A percentile compares a stretch with the other conserved stretches of the same genome.
phyloP scores from a whole-genome alignment of 2,113 vertebrate species.

The Dipodomys spectabilis region DNA sequence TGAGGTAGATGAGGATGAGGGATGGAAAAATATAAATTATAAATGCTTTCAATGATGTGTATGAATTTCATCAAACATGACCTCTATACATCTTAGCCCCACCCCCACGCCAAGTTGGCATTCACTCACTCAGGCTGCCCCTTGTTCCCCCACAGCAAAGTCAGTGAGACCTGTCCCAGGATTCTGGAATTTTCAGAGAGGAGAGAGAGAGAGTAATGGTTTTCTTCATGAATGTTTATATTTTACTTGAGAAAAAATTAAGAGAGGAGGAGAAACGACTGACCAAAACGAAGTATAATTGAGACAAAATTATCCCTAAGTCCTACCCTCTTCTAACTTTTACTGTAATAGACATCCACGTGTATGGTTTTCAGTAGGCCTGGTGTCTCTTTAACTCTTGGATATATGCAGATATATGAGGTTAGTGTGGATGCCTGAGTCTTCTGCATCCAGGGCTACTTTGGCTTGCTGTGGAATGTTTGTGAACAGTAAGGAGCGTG shows the following conservation, averaged over 20 bases:
- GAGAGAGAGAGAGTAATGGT: background rate
- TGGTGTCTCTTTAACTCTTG: background rate
- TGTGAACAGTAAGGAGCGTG: background rate
- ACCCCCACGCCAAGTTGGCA: background rate
- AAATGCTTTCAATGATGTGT: background rate
- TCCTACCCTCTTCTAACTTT: background rate
- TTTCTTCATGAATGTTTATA: constrained; percentile 12
- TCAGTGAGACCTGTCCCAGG: background rate
- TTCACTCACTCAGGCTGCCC: background rate
- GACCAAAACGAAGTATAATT: background rate
- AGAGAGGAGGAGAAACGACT: too few species aligned
- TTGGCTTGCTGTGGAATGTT: background rate
- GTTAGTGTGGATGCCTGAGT: rapidly evolving
- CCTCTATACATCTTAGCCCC: background rate
- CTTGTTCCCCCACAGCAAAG: background rate
- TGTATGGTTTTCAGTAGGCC: background rate
- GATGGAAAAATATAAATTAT: background rate
- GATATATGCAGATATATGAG: background rate
- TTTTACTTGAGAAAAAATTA: background rate
- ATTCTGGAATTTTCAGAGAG: constrained; percentile 17
- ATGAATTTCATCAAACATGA: background rate
- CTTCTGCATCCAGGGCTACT: background rate
- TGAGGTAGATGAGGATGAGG: background rate
- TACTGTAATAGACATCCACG: background rate
- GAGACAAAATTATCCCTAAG: constrained; percentile 16